Conservation (phyloP, 2,113 vertebrate species). For the Alectura lathami region DNA sequence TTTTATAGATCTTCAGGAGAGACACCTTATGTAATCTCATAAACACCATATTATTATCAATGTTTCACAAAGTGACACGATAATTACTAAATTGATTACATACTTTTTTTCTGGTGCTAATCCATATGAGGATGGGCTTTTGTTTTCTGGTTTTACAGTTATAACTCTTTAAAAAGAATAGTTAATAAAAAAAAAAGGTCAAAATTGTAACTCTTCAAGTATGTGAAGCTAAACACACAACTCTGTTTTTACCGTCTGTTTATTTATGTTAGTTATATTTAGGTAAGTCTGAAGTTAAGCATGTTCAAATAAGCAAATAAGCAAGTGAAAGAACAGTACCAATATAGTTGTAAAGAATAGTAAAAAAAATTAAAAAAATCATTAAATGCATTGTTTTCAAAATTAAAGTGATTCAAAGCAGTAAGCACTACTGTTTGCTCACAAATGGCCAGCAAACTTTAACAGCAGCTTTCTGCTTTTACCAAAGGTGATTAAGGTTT, state of each 20-base stretch:
- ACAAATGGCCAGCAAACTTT: conserved; percentile 12
- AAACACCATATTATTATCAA: background rate
- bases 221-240: background rate
- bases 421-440: background rate
- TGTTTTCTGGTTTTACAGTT: background rate
- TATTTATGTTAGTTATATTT: background rate
- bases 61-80: background rate
- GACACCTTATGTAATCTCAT: background rate
- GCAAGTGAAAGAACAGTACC: background rate
- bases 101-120: background rate
- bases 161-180: background rate
- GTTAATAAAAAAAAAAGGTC: background rate
- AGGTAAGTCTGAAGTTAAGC: background rate
- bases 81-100: background rate
- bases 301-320: too few relatives aligned
- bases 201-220: background rate
- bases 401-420: background rate
- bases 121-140: background rate
- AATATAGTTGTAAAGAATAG: background rate
- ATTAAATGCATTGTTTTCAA: background rate
- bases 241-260: background rate
- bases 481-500: conserved; percentile 51
- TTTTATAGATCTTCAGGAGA: background rate
- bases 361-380: background rate
- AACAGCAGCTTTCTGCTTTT: conserved; percentile 23